phyloP scores from a whole-genome alignment of 2,797 vertebrate genomes.

The Aeoliscus strigatus region DNA sequence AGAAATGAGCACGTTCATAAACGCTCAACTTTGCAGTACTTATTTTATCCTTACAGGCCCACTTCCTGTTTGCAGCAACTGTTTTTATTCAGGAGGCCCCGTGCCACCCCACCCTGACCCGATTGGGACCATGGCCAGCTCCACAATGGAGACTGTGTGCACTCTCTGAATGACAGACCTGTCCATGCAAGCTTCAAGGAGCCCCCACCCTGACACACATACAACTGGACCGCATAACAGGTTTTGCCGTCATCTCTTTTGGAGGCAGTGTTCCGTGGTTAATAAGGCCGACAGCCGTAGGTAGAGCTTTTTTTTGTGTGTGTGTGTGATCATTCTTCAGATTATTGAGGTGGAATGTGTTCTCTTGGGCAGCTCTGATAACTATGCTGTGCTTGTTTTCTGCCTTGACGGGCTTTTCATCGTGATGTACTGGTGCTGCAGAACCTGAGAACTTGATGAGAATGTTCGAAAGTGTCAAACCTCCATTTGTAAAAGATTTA shows the following conservation, averaged over 20 bases:
- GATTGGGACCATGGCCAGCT: constrained; percentile 51
- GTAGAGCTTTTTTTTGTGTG: constrained; percentile 17
- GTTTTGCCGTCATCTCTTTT: constrained; percentile 41
- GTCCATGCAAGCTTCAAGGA: constrained; percentile 57
- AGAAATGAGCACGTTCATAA: constrained; percentile 35
- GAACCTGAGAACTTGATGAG: constrained; percentile 8
- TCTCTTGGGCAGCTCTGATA: constrained; percentile 11
- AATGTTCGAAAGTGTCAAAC: constrained; percentile 15
- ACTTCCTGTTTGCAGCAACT: constrained; percentile 65
- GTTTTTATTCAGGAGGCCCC: constrained; percentile 64
- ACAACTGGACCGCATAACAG: constrained; percentile 32
- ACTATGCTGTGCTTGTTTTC: not conserved
- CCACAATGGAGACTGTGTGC: constrained; percentile 68
- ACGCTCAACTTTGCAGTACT: constrained; percentile 27
- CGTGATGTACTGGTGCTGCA: constrained; percentile 3
- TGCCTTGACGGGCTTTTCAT: constrained; percentile 15
- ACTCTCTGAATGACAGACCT: constrained; percentile 66
- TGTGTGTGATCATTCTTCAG: constrained; percentile 33
- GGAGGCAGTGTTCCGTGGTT: constrained; percentile 44
- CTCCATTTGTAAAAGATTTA: not conserved
- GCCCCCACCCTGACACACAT: constrained; percentile 20
- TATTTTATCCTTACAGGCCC: constrained; percentile 42
- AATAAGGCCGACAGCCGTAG: constrained; percentile 21
- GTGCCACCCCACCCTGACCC: constrained; percentile 53
- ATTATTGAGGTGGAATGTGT: constrained; percentile 44